These are phyloP conservation scores for Ctenomys sociabilis DNA, from an alignment of 2,113 vertebrate species.

Conservation along the genomic window DNA sequence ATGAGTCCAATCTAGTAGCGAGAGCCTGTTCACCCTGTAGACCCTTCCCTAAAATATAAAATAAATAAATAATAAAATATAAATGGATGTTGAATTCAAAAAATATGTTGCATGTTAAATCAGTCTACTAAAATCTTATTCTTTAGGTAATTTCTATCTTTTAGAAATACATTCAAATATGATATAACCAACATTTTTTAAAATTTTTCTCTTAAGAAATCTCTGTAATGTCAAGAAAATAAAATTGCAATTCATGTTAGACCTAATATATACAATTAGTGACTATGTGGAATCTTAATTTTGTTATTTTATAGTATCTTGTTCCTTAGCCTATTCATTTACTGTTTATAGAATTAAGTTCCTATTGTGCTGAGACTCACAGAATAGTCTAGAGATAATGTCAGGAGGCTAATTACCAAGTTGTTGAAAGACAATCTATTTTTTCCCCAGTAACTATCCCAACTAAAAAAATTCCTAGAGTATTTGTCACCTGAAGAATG, in stretches of 20 bases:
- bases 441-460: conserved; percentile 42
- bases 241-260: conserved; percentile 42
- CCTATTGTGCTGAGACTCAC: conserved; percentile 56
- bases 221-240: background rate
- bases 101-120: background rate
- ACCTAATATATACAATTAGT: conserved; percentile 33
- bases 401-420: conserved; percentile 67
- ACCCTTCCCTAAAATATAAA: no score
- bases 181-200: background rate
- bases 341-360: conserved; percentile 67
- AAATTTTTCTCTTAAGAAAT: background rate
- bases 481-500: conserved; percentile 51
- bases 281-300: conserved; percentile 17
- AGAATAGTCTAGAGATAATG: conserved; percentile 53
- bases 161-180: background rate
- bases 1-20: no score
- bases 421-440: conserved; percentile 57
- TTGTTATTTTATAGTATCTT: conserved; percentile 51
- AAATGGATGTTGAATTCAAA: background rate
- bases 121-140: background rate
- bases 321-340: conserved; percentile 56
- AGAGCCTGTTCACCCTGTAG: no score
- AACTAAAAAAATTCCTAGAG: background rate
- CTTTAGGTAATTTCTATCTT: background rate
- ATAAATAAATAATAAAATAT: no score